These are phyloP conservation scores for Calcarius lapponicus DNA, from an alignment of 2,797 vertebrate genomes.

Conservation along the genomic window DNA sequence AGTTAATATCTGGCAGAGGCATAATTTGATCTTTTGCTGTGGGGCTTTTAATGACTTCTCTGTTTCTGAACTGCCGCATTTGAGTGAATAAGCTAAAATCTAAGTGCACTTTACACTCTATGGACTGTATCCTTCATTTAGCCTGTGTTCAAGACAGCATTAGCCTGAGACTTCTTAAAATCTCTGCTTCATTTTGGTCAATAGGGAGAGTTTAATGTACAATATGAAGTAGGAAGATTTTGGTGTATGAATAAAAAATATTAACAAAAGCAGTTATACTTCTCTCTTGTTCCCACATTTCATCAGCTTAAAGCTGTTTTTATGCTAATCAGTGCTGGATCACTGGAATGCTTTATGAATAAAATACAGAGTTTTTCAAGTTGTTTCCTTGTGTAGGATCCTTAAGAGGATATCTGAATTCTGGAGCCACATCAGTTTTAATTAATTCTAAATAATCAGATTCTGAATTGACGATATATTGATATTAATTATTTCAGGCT, in stretches of 20 bases:
- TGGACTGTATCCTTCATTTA: slow-evolving; percentile 27
- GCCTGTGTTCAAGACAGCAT: background rate
- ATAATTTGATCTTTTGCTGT: slow-evolving; percentile 35
- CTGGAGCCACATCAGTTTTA: background rate
- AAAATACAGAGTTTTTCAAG: background rate
- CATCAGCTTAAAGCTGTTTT: background rate
- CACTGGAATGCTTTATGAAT: background rate
- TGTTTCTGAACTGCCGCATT: background rate
- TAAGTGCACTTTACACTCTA: slow-evolving; percentile 25
- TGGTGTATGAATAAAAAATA: slow-evolving; percentile 12
- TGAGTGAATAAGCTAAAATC: slow-evolving; percentile 47
- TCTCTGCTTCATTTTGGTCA: slow-evolving; percentile 10
- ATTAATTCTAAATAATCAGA: background rate
- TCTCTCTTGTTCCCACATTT: background rate
- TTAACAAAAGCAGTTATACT: background rate
- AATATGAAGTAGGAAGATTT: background rate
- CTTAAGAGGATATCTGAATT: background rate
- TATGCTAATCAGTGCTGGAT: background rate
- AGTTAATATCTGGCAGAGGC: slow-evolving; percentile 56
- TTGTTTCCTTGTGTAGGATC: background rate
- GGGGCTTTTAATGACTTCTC: slow-evolving; percentile 43
- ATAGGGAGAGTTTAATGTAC: background rate
- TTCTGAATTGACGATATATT: background rate
- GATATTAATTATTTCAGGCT: background rate
- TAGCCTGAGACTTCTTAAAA: slow-evolving; percentile 24